These are phyloP conservation scores for Conops quadrifasciatus DNA, from an alignment of 2,888 invertebrate species.

Conservation along the genomic window DNA sequence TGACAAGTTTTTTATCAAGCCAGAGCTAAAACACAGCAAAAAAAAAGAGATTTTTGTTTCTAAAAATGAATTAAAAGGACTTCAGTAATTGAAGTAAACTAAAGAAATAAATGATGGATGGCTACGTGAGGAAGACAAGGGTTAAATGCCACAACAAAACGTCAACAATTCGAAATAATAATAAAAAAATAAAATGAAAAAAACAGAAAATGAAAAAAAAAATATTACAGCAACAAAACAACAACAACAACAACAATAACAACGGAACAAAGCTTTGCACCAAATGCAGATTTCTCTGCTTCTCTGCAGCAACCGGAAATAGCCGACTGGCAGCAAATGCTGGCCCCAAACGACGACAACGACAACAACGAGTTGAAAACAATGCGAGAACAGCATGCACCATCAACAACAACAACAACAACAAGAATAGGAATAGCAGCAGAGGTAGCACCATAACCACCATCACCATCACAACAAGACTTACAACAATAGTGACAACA, in stretches of 20 bases:
- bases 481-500: too few species aligned
- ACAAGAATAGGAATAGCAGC: slow-evolving; percentile 17
- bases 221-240: background rate
- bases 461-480: too few species aligned
- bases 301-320: slow-evolving; percentile 29
- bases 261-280: slow-evolving; percentile 27
- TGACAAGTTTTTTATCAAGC: too few species aligned
- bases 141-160: too few species aligned
- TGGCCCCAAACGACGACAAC: slow-evolving; percentile 14
- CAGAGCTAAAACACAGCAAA: too few species aligned
- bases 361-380: slow-evolving; percentile 25
- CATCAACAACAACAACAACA: background rate
- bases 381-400: slow-evolving; percentile 5
- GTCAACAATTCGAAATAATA: too few species aligned
- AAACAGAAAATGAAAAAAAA: background rate
- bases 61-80: too few species aligned
- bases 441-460: background rate
- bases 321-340: background rate
- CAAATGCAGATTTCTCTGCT: slow-evolving; percentile 21
- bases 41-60: too few species aligned
- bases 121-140: too few species aligned
- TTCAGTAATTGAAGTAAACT: too few species aligned
- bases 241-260: background rate
- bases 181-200: background rate
- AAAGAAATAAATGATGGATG: too few species aligned